Percentiles rank a stretch among this genome's conserved stretches.
Conservation (phyloP, 2,888 invertebrate species). For the Pherbina coryleti region DNA sequence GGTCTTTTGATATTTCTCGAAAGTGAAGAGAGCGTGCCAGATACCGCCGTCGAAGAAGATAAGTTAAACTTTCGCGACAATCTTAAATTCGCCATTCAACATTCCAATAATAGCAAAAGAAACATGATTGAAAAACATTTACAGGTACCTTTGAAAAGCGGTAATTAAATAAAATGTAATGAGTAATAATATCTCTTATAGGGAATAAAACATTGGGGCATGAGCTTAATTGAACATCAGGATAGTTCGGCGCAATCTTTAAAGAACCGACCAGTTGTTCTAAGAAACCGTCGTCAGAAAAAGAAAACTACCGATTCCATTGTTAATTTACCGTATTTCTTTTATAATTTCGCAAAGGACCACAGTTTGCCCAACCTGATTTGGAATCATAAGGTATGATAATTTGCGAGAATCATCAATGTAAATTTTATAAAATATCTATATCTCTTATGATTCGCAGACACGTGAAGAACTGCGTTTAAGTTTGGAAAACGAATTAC, state of each 20-base stretch:
- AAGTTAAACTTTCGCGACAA: constrained; percentile 89
- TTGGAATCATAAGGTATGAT: constrained; percentile 94
- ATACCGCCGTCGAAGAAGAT: constrained; percentile 77
- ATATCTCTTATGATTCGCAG: constrained; percentile 68
- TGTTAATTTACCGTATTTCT: constrained; percentile 82
- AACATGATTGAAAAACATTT: constrained; percentile 87
- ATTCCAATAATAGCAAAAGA: constrained; percentile 77
- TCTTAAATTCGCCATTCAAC: constrained; percentile 91
- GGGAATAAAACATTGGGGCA: constrained; percentile 77
- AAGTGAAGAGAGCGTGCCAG: constrained; percentile 81
- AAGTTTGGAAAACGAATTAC: constrained; percentile 92
- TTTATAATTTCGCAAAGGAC: constrained; percentile 93
- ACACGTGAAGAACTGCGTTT: constrained; percentile 95
- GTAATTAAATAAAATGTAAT: neutral
- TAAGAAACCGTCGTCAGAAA: constrained; percentile 84
- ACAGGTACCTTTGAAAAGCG: constrained; percentile 71
- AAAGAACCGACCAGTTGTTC: constrained; percentile 85
- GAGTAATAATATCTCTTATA: constrained; percentile 41
- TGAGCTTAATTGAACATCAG: constrained; percentile 69
- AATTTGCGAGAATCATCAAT: neutral
- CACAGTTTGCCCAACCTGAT: constrained; percentile 96
- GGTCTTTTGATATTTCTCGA: constrained; percentile 92
- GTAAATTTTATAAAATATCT: neutral
- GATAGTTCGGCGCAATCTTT: constrained; percentile 66
- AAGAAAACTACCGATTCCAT: constrained; percentile 66